phyloP scores from a whole-genome alignment of 2,888 invertebrate species.

The Himalopsyche tibetana region DNA sequence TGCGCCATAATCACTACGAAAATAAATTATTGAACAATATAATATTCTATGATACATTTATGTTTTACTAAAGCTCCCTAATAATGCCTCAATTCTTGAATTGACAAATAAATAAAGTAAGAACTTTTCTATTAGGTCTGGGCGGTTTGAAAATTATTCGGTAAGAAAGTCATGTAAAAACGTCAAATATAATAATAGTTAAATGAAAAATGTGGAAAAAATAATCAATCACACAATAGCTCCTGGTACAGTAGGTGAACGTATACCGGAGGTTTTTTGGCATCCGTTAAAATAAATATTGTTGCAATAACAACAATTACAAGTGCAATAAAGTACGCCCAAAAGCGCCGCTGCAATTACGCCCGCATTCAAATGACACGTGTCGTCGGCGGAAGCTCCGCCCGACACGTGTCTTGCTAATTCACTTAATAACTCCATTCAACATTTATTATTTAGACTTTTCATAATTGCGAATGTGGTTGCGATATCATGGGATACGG shows the following conservation, averaged over 20 bases:
- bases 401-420: slow-evolving; percentile 54
- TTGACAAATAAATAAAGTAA: background rate
- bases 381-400: slow-evolving; percentile 40
- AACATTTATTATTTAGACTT: slow-evolving; percentile 44
- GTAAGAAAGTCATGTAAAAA: background rate
- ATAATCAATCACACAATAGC: background rate
- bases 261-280: slow-evolving; percentile 9
- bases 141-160: background rate
- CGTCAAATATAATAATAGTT: background rate
- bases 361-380: slow-evolving; percentile 56
- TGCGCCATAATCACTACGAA: no score
- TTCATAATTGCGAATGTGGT: slow-evolving; percentile 5
- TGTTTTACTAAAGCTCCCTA: no score
- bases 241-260: background rate
- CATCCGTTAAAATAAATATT: slow-evolving; percentile 45
- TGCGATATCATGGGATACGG: background rate
- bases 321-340: slow-evolving; percentile 58
- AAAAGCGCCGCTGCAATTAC: slow-evolving; percentile 59
- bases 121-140: background rate
- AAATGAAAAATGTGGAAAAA: background rate
- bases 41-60: no score
- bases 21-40: no score
- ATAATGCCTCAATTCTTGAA: no score
- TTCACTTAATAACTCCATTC: slow-evolving; percentile 58
- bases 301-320: slow-evolving; percentile 38